Base-by-base conservation (phyloP, 2,113 vertebrate species). In the Callaeas wilsoni region DNA sequence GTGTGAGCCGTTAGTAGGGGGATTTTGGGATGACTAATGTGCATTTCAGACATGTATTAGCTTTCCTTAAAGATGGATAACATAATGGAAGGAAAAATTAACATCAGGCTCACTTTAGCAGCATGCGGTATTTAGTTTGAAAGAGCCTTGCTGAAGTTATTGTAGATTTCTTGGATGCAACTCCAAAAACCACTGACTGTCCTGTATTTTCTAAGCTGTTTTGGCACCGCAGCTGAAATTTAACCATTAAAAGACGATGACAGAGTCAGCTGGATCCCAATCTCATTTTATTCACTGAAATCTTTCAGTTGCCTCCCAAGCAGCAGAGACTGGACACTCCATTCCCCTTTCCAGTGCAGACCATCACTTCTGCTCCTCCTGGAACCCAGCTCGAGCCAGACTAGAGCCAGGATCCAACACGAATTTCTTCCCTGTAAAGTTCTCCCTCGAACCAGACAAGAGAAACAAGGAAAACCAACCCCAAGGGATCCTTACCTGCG, bases 401-500 rank as follows among this genome's bases (percentile, higher is more conserved):
- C 57, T 8, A 69, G 41, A 52, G 6, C 16, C 71, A 83, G 8
- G 26, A 81, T 12, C 35, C 49, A 69, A 16, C 50, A 73, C 10
- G 30, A 5, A 55, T 59, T 47, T 42, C 52, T 79, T 15, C 12
- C 9, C 33, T 44, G n/a, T 20, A 3, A 88, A 86, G 12, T 17
- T 63, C 25, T 74, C 53, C 35, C 33, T 71, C 0, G 0, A 87
- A 44, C 11, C 44, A 79, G 32, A 37, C 52, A 5, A 26, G 39
- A 63, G 37, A 50, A 80, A 55, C 11, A 35, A 32, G 17, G 25
- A 37, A 52, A 85, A 14, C 5, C 35, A 65, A 8, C 26, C 35
- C 27, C 16, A 12, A 29, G 18, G 44, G 13, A 20, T 4, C 7
- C 71, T 67, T 37, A 99, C 99, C 98, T 99, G 99, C 27, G 98